Percentiles rank a stretch among this genome's conserved stretches.
Evolutionary conservation across 2,888 invertebrate genomes (phyloP).

Genomic region (Marronus borbonicus): DNA sequence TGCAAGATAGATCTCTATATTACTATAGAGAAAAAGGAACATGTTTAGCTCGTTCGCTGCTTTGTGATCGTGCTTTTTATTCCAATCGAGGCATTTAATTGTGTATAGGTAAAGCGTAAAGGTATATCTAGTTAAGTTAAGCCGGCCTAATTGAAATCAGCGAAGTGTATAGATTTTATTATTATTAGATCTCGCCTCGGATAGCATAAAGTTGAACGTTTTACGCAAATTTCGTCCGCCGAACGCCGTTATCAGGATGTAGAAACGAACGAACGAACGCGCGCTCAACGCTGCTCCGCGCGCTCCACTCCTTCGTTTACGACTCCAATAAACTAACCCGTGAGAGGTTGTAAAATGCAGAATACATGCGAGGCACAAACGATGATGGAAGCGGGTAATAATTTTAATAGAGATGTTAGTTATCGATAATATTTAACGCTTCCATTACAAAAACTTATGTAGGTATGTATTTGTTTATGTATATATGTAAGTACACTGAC

Average conservation of each 20-base stretch:
- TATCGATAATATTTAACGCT: slow-evolving; percentile 31
- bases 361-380: slow-evolving; percentile 23
- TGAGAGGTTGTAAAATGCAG: slow-evolving; percentile 19
- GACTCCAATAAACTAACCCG: slow-evolving; percentile 25
- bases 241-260: slow-evolving; percentile 19
- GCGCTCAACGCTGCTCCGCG: neutral
- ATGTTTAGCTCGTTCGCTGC: too few relatives aligned
- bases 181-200: slow-evolving; percentile 15
- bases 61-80: too few relatives aligned
- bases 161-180: slow-evolving; percentile 27
- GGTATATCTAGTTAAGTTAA: neutral
- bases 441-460: slow-evolving; percentile 2
- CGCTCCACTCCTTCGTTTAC: slow-evolving; percentile 25
- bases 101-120: neutral
- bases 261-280: slow-evolving; percentile 7
- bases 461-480: too few relatives aligned
- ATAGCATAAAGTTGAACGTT: slow-evolving; percentile 22
- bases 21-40: too few relatives aligned
- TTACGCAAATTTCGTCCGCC: slow-evolving; percentile 30
- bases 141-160: slow-evolving; percentile 7
- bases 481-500: neutral
- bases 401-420: slow-evolving; percentile 28
- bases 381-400: slow-evolving; percentile 24
- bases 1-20: too few relatives aligned
- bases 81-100: too few relatives aligned